Evolutionary conservation across 2,888 invertebrate species (phyloP).

Genomic region (Iphiclides podalirius): DNA sequence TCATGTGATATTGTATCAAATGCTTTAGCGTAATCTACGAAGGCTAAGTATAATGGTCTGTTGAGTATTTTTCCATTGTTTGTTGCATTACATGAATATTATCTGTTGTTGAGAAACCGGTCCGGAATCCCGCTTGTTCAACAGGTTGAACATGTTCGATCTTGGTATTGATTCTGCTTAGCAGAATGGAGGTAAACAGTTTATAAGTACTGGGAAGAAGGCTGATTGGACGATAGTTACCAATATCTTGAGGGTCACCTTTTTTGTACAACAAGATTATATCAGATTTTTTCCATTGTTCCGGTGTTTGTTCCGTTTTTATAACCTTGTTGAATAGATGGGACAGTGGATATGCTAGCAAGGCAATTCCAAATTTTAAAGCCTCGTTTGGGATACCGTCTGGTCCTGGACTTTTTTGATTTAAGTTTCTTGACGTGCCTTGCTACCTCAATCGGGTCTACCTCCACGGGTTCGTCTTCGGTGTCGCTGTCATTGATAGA

Average conservation of each 20-base stretch:
- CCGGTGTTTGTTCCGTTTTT: too few relatives aligned
- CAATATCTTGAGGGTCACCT: conserved; percentile 15
- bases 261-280: conserved; percentile 12
- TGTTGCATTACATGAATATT: conserved; percentile 1
- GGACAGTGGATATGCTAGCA: conserved; percentile 22
- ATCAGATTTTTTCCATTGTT: not conserved
- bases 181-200: conserved; percentile 10
- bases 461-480: not conserved
- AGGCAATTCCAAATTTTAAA: conserved; percentile 22
- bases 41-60: conserved; percentile 16
- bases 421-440: conserved; percentile 26
- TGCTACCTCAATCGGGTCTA: conserved; percentile 19
- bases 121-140: conserved; percentile 17
- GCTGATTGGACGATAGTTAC: conserved; percentile 16
- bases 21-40: conserved; percentile 15
- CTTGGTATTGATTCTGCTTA: conserved; percentile 6
- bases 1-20: conserved; percentile 9
- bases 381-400: conserved; percentile 11
- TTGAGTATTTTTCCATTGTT: conserved; percentile 17
- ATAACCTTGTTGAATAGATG: conserved; percentile 8
- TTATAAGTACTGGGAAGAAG: conserved; percentile 14
- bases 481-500: not conserved
- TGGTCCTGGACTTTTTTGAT: conserved; percentile 29
- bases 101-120: conserved; percentile 11
- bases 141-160: conserved; percentile 7